A percentile compares a stretch with the other conserved stretches of the same genome.
These are phyloP conservation scores for Cistogaster globosa DNA, from an alignment of 2,888 invertebrate genomes.

Conservation along the genomic window DNA sequence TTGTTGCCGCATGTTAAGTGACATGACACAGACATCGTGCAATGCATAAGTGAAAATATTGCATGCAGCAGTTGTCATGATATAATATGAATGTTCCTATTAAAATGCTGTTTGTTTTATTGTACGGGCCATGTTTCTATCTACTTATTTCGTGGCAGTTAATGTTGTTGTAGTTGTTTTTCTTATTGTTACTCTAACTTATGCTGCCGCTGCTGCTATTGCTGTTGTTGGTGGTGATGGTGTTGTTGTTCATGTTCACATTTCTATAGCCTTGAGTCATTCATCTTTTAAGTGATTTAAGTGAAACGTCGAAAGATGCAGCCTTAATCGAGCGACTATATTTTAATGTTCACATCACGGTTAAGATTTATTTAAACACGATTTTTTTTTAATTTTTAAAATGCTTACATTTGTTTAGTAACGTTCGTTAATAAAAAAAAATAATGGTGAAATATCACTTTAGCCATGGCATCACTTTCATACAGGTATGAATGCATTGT, in stretches of 20 bases:
- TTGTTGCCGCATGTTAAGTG: conserved; percentile 56
- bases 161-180: conserved; percentile 35
- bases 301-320: conserved; percentile 65
- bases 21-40: conserved; percentile 70
- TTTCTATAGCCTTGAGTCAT: conserved; percentile 62
- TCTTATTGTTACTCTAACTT: conserved; percentile 9
- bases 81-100: conserved; percentile 71
- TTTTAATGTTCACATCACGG: conserved; percentile 47
- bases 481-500: conserved; percentile 25
- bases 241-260: conserved; percentile 25
- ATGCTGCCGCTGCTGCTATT: conserved; percentile 2
- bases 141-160: conserved; percentile 31
- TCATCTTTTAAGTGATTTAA: conserved; percentile 68
- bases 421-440: conserved; percentile 31
- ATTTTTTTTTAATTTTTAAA: background rate
- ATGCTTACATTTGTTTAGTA: conserved; percentile 32
- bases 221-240: conserved; percentile 5
- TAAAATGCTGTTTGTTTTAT: conserved; percentile 68
- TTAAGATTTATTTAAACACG: conserved; percentile 50
- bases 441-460: conserved; percentile 49
- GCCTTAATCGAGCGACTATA: conserved; percentile 53
- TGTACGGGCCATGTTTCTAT: conserved; percentile 37
- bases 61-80: conserved; percentile 72
- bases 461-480: conserved; percentile 34
- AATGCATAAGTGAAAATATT: conserved; percentile 71